Conservation (phyloP, 2,113 vertebrate genomes). For the Notarius quadriscutis region DNA sequence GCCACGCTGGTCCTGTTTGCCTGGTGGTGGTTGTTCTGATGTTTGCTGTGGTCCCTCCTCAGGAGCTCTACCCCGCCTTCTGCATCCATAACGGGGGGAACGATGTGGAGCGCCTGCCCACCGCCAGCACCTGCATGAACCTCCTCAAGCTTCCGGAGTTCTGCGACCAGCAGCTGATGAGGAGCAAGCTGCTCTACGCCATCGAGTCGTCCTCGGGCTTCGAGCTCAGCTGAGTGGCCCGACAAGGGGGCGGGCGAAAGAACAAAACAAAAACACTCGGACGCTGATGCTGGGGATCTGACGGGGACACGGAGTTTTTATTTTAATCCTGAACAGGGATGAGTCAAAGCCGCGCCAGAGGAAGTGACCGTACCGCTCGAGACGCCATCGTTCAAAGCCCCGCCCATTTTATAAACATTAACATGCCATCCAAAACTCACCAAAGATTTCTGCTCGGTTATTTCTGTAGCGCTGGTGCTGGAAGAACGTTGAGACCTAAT, state of each 20-base stretch:
- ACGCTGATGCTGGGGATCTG: background rate
- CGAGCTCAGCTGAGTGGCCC: conserved; percentile 87
- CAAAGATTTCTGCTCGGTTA: conserved; percentile 42
- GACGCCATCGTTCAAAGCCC: conserved; percentile 6
- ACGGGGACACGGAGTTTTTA: background rate
- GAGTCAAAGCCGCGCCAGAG: background rate
- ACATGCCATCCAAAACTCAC: conserved; percentile 27
- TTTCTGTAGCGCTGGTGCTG: background rate
- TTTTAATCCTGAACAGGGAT: background rate
- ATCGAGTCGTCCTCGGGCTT: conserved; percentile 97
- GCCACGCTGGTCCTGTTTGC: background rate
- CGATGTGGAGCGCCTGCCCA: conserved; percentile 92
- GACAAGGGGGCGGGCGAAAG: background rate
- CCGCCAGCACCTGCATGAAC: conserved; percentile 99
- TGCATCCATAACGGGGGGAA: conserved; percentile 96
- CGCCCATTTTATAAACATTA: background rate
- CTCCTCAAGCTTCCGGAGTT: conserved; percentile 97
- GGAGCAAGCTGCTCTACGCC: conserved; percentile 94
- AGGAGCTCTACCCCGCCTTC: conserved; percentile 98
- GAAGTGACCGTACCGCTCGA: background rate
- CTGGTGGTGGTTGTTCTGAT: background rate
- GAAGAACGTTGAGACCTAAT: no score
- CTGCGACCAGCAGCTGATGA: conserved; percentile 88
- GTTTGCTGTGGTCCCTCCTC: background rate
- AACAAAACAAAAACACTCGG: background rate